These are phyloP conservation scores for Mustela nigripes DNA, from an alignment of 2,113 vertebrate species.

Conservation along the genomic window DNA sequence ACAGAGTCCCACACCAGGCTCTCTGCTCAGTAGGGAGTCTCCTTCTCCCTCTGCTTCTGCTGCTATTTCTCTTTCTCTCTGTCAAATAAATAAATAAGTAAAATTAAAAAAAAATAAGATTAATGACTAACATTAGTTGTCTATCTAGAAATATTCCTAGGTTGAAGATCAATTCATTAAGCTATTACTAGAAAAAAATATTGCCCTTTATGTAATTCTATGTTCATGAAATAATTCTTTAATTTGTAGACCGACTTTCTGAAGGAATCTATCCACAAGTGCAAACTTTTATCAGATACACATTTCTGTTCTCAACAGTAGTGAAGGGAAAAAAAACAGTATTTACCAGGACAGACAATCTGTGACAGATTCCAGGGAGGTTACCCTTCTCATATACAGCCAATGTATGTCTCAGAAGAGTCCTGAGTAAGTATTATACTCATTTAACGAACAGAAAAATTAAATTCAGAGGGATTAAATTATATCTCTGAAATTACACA, in stretches of 20 bases:
- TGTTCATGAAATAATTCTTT: conserved; percentile 9
- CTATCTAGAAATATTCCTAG: background rate
- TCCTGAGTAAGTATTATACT: background rate
- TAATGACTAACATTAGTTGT: background rate
- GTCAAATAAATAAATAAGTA: background rate
- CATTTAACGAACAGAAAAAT: conserved; percentile 54
- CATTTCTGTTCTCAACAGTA: background rate
- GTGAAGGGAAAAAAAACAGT: conserved; percentile 12
- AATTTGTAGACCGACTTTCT: conserved; percentile 9
- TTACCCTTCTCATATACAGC: background rate
- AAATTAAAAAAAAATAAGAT: background rate
- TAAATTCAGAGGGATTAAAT: conserved; percentile 61
- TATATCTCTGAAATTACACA: conserved; percentile 18
- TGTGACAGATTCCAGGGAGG: background rate
- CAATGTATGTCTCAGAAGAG: conserved; percentile 12
- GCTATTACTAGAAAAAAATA: conserved; percentile 7
- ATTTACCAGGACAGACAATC: background rate
- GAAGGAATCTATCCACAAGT: background rate
- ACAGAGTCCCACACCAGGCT: background rate
- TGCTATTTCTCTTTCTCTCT: background rate
- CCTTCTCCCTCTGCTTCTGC: background rate
- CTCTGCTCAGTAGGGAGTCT: background rate
- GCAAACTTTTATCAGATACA: background rate
- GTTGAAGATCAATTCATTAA: conserved; percentile 22
- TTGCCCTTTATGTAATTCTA: background rate